Evolutionary conservation across 2,113 vertebrate genomes (phyloP), one percentile per base, ranked within the genome.

Genomic region (Chionomys nivalis): DNA sequence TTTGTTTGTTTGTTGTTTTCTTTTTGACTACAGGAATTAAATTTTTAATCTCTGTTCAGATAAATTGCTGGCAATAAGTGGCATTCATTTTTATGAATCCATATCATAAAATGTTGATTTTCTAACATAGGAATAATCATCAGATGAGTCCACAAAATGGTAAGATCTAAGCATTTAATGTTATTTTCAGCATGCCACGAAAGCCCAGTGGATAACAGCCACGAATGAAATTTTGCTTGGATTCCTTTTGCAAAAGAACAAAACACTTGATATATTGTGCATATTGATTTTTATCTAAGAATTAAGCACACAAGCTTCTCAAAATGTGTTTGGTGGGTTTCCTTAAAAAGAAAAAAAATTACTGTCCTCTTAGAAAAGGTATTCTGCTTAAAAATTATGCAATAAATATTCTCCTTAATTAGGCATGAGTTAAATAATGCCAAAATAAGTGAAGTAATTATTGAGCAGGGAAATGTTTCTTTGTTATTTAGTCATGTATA

Each of bases 341-440:
- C 55, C 87, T 89, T 93, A 96, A 92, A 89, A 28, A 93, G 12
- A 89, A 79, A 79, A 55, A 55, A 91, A 90, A 76, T 66, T 61
- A 28, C 70, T 91, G 93, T 95, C 52, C 66, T 95, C 81, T 77
- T 83, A 83, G 49, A 79, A 94, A 87, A 68, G 63, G 33, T 58
- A 70, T 58, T 86, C 79, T 95, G 12, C 81, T 92, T 93, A n/a
- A 87, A 93, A 89, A 79, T 89, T 93, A 83, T 44, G 2, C 42
- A 97, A 85, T 76, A 83, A 97, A 93, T 95, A 91, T 75, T 89
- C 77, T 94, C 47, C 52, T 95, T 87, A 94, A 96, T 94, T 95
- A 90, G 39, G 4, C 55, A 88, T 94, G 61, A 93, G 76, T 78
- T 94, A 95, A 95, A 89, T 95, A 91, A 96, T 94, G 82, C 23